Base-by-base conservation (phyloP, 35 echinoderm and acorn worm genomes). In the Heliocidaris tuberculata region DNA sequence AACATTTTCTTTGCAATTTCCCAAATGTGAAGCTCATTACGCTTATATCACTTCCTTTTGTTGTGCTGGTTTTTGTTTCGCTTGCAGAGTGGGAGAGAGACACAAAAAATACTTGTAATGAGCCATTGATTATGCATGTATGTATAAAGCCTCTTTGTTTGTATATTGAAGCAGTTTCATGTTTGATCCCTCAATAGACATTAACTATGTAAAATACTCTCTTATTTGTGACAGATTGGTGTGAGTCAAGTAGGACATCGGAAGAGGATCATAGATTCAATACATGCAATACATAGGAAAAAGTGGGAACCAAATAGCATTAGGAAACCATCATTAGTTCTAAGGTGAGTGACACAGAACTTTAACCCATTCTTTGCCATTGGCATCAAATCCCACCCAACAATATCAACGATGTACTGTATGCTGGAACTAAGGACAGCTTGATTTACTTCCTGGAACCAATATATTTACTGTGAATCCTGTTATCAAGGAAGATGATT, bases 281-380 rank as follows among this genome's bases (percentile, higher is more conserved):
- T 98, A 48, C 97, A 98, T 92, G 96, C 97, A 59, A 96, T 98
- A 30, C 97, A 98, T 92, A 98, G 96, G 92, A 95, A 96, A 47
- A 97, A 96, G 85, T 98, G 97, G 97, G 97, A 98, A 94, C 97
- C 94, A 94, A 93, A 95, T 4, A 98, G 97, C 47, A 60, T 98
- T 13, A 96, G 95, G 71, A 96, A 94, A 11, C 95, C 96, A 85
- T 93, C 48, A 48, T 92, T 54, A 31, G 60, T 98, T 5, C 92
- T 98, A 32, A 97, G 96, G 97, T 98, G 30, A 96, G 89, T 78
- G 65, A 78, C 52, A 56, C 85, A 30, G 35, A 42, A 42, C 1
- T 42, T 42, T 1, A 42, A 42, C 35, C 35, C 35, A 0, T 42
- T 42, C 35, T 30, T 32, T 86, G 12, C 31, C 85, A 8, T 86